Conservation (phyloP, 2,797 vertebrate genomes). For the Phaenicophaeus curvirostris region DNA sequence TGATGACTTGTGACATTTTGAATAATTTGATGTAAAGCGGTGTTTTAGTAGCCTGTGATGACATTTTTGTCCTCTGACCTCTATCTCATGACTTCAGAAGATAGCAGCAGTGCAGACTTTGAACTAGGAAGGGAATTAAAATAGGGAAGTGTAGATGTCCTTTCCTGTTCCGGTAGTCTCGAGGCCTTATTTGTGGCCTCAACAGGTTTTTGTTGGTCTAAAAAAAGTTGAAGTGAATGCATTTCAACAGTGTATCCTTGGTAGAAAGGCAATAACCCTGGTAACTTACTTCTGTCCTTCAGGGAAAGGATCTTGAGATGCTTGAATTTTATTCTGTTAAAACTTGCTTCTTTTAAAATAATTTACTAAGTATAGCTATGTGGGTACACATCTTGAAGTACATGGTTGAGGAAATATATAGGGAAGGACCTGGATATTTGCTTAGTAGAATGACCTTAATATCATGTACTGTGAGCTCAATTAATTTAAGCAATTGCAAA, state of each 20-base stretch:
- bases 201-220: neutral
- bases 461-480: neutral
- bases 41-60: neutral
- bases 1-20: neutral
- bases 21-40: neutral
- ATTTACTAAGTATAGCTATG: neutral
- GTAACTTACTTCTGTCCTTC: neutral
- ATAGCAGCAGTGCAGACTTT: neutral
- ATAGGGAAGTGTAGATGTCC: neutral
- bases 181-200: neutral
- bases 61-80: neutral
- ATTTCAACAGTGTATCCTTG: neutral
- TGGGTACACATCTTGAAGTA: neutral
- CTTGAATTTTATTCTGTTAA: neutral
- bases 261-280: neutral
- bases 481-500: neutral
- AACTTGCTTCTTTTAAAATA: neutral
- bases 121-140: neutral
- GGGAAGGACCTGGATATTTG: neutral
- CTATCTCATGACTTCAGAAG: neutral
- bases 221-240: neutral
- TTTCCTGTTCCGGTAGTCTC: neutral
- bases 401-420: neutral
- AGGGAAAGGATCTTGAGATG: neutral
- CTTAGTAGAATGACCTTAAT: neutral